phyloP scores from a whole-genome alignment of 1,140 invertebrate species.

The Micrasema minimum region DNA sequence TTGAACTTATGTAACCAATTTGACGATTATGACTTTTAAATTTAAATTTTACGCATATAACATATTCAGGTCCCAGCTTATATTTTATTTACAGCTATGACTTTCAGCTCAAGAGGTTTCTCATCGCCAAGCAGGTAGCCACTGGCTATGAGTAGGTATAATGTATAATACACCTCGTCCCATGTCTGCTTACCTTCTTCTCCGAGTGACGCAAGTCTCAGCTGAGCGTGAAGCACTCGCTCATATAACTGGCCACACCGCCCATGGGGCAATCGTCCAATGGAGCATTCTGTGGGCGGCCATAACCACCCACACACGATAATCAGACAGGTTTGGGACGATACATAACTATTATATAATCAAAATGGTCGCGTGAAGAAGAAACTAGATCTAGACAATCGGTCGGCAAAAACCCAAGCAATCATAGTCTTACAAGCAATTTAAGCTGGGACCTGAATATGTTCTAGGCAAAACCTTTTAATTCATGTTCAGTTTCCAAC shows the following conservation, averaged over 20 bases:
- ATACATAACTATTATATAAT: background rate
- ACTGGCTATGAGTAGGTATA: background rate
- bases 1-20: too few species aligned
- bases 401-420: background rate
- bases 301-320: background rate
- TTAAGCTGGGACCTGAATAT: background rate
- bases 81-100: too few species aligned
- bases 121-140: background rate
- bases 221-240: constrained; percentile 5
- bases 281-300: constrained; percentile 13
- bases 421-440: background rate
- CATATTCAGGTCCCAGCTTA: too few species aligned
- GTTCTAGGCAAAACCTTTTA: too few species aligned
- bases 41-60: too few species aligned
- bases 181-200: background rate
- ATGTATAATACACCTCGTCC: background rate
- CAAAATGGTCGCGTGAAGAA: background rate
- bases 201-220: constrained; percentile 10
- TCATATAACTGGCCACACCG: too few species aligned
- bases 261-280: background rate
- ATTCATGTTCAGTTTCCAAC: too few species aligned
- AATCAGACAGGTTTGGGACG: constrained; percentile 8
- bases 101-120: too few species aligned
- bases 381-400: background rate
- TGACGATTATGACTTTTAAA: too few species aligned